Percentiles rank a stretch among this genome's conserved stretches.
These are phyloP conservation scores for Phrynocephalus guinanensis DNA, from an alignment of 2,797 vertebrate genomes.

Conservation along the genomic window DNA sequence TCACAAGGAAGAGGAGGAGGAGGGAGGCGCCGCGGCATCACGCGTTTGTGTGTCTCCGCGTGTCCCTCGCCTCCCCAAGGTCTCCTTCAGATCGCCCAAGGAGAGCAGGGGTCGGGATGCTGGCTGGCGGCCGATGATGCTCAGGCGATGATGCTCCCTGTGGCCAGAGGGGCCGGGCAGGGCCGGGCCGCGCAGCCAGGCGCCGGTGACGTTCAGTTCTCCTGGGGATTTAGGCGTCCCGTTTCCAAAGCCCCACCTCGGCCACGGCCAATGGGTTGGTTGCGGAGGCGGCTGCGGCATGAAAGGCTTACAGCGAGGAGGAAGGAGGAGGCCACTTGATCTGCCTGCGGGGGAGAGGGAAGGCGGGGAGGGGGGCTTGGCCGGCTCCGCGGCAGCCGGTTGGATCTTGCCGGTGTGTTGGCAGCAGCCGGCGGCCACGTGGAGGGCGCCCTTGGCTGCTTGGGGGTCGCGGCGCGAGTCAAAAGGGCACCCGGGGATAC, in stretches of 20 bases:
- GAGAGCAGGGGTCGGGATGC: not conserved
- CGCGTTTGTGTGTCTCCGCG: not conserved
- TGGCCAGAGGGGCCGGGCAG: not conserved
- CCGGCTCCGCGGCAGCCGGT: not conserved
- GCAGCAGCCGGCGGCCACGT: not conserved
- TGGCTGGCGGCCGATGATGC: not conserved
- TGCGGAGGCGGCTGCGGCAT: not conserved
- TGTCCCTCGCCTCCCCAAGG: not conserved
- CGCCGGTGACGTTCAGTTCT: not conserved
- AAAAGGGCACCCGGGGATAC: not conserved
- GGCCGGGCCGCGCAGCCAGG: not conserved
- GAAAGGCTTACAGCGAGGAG: not conserved
- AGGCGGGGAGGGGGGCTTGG: not conserved
- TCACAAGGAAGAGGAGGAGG: not conserved
- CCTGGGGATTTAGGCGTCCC: not conserved
- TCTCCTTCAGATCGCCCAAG: not conserved
- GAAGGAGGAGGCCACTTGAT: not conserved
- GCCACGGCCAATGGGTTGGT: constrained; percentile 11
- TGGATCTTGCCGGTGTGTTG: not conserved
- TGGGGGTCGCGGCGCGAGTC: not conserved
- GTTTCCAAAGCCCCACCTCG: not conserved
- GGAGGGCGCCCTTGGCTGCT: not conserved
- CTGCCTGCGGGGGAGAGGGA: constrained; percentile 22
- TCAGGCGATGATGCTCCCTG: not conserved
- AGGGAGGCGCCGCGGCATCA: not conserved